phyloP scores from a whole-genome alignment of 1,140 invertebrate genomes.

The Drosophila pachea region DNA sequence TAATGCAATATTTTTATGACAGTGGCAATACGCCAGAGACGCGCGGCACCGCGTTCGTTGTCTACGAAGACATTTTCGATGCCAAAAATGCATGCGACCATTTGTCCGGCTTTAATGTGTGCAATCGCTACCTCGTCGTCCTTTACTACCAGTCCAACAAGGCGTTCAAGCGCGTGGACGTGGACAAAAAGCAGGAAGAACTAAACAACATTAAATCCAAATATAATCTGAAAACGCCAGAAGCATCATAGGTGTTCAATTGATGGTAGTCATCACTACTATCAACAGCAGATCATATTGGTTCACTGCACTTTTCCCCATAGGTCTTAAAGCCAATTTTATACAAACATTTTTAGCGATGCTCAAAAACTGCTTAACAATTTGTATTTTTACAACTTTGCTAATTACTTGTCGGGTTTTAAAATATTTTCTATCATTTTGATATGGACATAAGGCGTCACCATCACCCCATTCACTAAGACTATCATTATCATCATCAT shows the following conservation, averaged over 20 bases:
- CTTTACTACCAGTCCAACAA: constrained; percentile 97
- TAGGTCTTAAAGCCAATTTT: constrained; percentile 21
- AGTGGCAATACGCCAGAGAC: constrained; percentile 99
- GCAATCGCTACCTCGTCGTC: constrained; percentile 98
- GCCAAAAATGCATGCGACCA: constrained; percentile 99
- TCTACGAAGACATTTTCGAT: constrained; percentile 99
- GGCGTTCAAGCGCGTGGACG: constrained; percentile 97
- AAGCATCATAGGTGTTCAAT: constrained; percentile 30
- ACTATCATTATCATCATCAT: constrained; percentile 33
- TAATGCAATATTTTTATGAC: constrained; percentile 30
- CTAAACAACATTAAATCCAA: constrained; percentile 97
- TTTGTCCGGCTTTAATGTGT: constrained; percentile 99
- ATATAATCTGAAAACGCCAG: constrained; percentile 84
- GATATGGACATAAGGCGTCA: constrained; percentile 46
- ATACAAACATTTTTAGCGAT: constrained; percentile 29
- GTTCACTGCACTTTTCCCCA: constrained; percentile 2
- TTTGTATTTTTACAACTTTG: constrained; percentile 47
- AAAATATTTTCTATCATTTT: constrained; percentile 57
- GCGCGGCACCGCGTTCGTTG: constrained; percentile 98
- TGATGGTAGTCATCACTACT: not conserved
- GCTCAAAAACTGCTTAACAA: constrained; percentile 42
- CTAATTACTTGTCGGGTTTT: constrained; percentile 65
- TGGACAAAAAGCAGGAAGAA: constrained; percentile 98
- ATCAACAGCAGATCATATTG: not conserved
- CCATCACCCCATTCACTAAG: constrained; percentile 7